Percentiles rank a stretch among this genome's conserved stretches.
phyloP scores from a whole-genome alignment of 2,113 vertebrate species.

The Pao palembangensis region DNA sequence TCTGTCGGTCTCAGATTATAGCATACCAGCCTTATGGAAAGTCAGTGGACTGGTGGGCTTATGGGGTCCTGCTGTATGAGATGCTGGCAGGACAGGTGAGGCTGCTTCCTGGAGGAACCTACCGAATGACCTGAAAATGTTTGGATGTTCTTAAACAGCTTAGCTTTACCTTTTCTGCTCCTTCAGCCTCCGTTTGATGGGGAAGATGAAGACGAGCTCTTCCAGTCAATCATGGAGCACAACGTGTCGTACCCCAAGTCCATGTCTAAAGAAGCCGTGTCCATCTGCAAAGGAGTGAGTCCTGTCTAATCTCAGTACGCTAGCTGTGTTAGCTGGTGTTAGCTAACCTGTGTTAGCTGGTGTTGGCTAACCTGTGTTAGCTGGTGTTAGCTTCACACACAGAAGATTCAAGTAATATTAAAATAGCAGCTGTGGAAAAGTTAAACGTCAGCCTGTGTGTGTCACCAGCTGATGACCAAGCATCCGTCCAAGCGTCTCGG shows the following conservation, averaged over 20 bases:
- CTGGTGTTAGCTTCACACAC: not conserved
- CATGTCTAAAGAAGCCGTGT: slow-evolving; percentile 95
- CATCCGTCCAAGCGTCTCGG: slow-evolving; percentile 94
- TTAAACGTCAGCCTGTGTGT: not conserved
- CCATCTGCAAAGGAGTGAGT: slow-evolving; percentile 91
- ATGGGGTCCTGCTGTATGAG: slow-evolving; percentile 93
- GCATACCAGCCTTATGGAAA: slow-evolving; percentile 96
- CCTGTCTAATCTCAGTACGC: too few species aligned
- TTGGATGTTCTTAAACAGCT: not conserved
- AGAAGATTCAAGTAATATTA: not conserved
- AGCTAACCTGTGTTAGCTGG: too few species aligned
- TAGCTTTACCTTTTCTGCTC: not conserved
- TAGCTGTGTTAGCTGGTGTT: too few species aligned
- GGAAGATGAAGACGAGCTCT: slow-evolving; percentile 95
- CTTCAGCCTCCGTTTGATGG: slow-evolving; percentile 93
- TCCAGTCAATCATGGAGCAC: slow-evolving; percentile 99
- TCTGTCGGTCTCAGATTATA: slow-evolving; percentile 82
- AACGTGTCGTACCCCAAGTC: slow-evolving; percentile 97
- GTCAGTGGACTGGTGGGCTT: slow-evolving; percentile 99
- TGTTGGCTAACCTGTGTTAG: too few species aligned
- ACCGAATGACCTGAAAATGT: not conserved
- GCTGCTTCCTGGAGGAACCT: not conserved
- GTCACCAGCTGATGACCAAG: slow-evolving; percentile 91
- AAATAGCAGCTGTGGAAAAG: not conserved
- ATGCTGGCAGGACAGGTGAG: slow-evolving; percentile 90